Percentiles rank a stretch among this genome's conserved stretches.
phyloP scores from a whole-genome alignment of 2,113 vertebrate species.

The Oenanthe melanoleuca region DNA sequence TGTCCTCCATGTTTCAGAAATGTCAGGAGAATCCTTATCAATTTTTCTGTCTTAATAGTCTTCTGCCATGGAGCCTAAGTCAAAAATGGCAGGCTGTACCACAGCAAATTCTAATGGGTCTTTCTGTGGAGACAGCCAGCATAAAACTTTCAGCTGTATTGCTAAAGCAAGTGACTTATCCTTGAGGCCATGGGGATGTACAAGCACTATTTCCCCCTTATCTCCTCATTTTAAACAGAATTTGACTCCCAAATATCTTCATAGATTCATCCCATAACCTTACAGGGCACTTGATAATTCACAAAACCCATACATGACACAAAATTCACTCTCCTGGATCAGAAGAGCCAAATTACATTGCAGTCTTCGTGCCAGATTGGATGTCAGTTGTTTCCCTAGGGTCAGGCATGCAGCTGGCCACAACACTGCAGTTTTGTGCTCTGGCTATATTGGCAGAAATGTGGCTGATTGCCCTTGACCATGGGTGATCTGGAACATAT shows the following conservation, averaged over 20 bases:
- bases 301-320: background rate
- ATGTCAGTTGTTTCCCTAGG: background rate
- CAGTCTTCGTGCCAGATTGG: background rate
- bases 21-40: slow-evolving; percentile 27
- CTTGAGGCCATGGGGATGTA: background rate
- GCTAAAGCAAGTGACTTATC: background rate
- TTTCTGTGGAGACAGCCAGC: background rate
- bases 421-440: background rate
- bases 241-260: background rate
- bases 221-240: background rate
- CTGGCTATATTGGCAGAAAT: background rate
- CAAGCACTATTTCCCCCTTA: background rate
- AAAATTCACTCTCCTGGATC: background rate
- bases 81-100: slow-evolving; percentile 18
- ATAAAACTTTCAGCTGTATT: background rate
- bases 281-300: background rate
- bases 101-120: background rate
- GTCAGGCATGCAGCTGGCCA: background rate
- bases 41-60: slow-evolving; percentile 49
- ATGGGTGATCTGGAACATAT: background rate
- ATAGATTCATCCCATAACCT: background rate
- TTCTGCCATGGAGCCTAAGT: background rate
- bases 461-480: background rate
- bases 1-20: background rate
- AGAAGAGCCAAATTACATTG: background rate